A percentile compares a stretch with the other conserved stretches of the same genome.
Conservation (phyloP, 2,797 vertebrate genomes). For the Anguilla obscura region DNA sequence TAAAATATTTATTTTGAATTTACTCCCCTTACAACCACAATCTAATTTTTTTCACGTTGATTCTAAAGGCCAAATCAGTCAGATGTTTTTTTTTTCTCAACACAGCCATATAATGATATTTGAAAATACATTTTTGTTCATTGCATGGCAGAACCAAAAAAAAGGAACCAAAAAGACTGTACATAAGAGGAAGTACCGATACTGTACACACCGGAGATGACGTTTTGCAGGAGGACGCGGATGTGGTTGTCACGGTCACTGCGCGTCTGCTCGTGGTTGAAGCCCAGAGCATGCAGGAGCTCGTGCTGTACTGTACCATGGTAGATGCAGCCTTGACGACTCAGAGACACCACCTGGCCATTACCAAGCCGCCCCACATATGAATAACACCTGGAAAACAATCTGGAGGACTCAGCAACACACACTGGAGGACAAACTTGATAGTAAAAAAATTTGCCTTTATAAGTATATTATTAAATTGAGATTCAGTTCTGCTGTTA, state of each 20-base stretch:
- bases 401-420: background rate
- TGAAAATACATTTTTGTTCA: too few species aligned
- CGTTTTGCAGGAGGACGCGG: conserved; percentile 58
- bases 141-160: background rate
- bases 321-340: conserved; percentile 34
- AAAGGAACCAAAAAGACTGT: background rate
- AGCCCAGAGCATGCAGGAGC: conserved; percentile 56
- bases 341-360: conserved; percentile 38
- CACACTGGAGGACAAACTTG: background rate
- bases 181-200: background rate
- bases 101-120: too few species aligned
- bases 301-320: conserved; percentile 47
- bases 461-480: background rate
- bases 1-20: background rate
- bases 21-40: too few species aligned
- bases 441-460: background rate
- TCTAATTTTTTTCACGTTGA: too few species aligned
- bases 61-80: background rate
- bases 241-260: conserved; percentile 48
- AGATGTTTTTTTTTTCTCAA: background rate
- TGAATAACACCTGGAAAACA: conserved; percentile 39
- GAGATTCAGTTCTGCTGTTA: background rate
- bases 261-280: conserved; percentile 55
- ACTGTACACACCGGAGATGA: conserved; percentile 34
- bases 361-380: conserved; percentile 27